These are phyloP conservation scores for Gadus chalcogrammus DNA, from an alignment of 2,113 vertebrate species.

Conservation along the genomic window DNA sequence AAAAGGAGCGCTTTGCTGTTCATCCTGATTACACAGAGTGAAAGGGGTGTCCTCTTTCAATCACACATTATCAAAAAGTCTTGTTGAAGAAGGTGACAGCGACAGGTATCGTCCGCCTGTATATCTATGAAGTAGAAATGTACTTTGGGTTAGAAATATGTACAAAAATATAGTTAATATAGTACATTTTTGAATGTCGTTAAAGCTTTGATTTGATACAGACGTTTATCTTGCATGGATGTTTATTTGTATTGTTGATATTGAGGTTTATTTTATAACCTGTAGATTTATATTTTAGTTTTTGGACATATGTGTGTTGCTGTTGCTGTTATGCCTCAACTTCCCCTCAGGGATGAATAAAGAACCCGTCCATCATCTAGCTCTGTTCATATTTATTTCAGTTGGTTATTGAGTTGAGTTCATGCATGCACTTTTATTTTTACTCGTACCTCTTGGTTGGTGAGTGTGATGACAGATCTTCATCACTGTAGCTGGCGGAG, in stretches of 20 bases:
- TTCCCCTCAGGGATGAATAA: too few relatives aligned
- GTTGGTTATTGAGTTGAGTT: background rate
- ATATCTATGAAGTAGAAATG: slow-evolving; percentile 63
- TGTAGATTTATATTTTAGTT: too few relatives aligned
- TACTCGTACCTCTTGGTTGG: slow-evolving; percentile 76
- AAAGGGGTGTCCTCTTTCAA: background rate
- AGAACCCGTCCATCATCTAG: too few relatives aligned
- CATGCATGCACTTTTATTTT: background rate
- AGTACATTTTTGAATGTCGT: too few relatives aligned
- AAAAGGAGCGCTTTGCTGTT: too few relatives aligned
- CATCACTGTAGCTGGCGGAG: slow-evolving; percentile 75
- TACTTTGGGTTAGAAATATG: slow-evolving; percentile 10
- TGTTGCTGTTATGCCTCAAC: background rate
- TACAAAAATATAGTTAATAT: too few relatives aligned
- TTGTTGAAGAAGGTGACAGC: slow-evolving; percentile 79
- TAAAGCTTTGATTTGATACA: background rate
- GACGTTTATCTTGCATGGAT: too few relatives aligned
- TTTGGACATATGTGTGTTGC: too few relatives aligned
- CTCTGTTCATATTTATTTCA: background rate
- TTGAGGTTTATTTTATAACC: too few relatives aligned
- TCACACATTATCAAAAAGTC: slow-evolving; percentile 84
- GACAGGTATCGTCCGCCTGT: slow-evolving; percentile 81
- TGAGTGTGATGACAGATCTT: slow-evolving; percentile 68
- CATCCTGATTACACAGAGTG: too few relatives aligned
- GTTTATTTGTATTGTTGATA: too few relatives aligned